phyloP scores from a whole-genome alignment of 2,888 invertebrate genomes.

The Pomacea canaliculata region DNA sequence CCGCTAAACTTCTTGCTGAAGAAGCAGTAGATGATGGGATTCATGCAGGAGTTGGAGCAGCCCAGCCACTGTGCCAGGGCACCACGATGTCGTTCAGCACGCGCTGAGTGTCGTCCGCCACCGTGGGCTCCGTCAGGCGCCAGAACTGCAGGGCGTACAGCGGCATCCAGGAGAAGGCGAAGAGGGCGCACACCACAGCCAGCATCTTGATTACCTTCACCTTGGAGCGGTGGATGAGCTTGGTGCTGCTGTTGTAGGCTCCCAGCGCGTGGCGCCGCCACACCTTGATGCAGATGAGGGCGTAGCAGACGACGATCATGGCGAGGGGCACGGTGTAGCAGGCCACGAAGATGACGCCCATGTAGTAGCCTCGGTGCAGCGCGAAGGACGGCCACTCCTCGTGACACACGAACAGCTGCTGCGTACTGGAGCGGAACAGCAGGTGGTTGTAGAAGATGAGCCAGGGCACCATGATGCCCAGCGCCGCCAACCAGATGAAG shows the following conservation, averaged over 20 bases:
- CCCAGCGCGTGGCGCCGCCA: constrained; percentile 89
- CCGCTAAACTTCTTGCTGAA: constrained; percentile 94
- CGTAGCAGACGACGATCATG: constrained; percentile 89
- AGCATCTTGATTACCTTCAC: constrained; percentile 95
- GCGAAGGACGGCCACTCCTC: constrained; percentile 54
- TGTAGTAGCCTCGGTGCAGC: constrained; percentile 83
- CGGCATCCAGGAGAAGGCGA: constrained; percentile 92
- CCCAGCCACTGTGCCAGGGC: constrained; percentile 96
- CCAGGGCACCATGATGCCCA: constrained; percentile 89
- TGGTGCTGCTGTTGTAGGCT: constrained; percentile 72
- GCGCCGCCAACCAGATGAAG: constrained; percentile 88
- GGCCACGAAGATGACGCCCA: constrained; percentile 87
- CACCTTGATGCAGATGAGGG: constrained; percentile 90
- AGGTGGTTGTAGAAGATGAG: constrained; percentile 83
- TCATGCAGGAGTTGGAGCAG: constrained; percentile 93
- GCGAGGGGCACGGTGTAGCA: constrained; percentile 92
- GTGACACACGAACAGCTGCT: constrained; percentile 44
- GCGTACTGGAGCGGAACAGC: constrained; percentile 26
- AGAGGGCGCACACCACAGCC: constrained; percentile 88
- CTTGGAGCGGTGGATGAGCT: constrained; percentile 80
- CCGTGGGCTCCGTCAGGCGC: constrained; percentile 80
- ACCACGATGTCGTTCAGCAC: constrained; percentile 82
- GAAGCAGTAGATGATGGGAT: constrained; percentile 93
- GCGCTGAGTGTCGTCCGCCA: constrained; percentile 67
- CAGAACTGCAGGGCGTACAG: constrained; percentile 77